Conservation (phyloP, 2,113 vertebrate species). For the Lichenostomus cassidix region DNA sequence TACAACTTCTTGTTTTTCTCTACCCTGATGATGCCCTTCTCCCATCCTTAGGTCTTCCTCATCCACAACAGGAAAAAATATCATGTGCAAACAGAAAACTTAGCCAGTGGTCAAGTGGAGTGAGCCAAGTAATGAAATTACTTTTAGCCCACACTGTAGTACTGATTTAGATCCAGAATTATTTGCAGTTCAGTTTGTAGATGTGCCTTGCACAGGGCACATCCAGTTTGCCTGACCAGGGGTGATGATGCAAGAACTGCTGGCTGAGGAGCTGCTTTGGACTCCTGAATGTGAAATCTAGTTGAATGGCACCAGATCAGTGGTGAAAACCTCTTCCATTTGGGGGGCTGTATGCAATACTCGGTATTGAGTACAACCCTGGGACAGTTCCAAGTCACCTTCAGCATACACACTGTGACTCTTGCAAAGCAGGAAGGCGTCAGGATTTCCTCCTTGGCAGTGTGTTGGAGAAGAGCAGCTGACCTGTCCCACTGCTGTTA, state of each 20-base stretch:
- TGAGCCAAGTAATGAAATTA: neutral
- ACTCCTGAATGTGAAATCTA: neutral
- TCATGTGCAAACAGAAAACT: neutral
- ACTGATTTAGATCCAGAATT: neutral
- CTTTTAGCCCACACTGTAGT: neutral
- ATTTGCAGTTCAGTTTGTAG: neutral
- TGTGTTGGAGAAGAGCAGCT: neutral
- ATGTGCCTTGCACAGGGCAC: fast-evolving
- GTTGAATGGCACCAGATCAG: neutral
- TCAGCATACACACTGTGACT: neutral
- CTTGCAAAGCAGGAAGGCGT: neutral
- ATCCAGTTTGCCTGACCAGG: neutral
- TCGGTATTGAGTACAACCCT: neutral
- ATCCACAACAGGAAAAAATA: slow-evolving; percentile 35
- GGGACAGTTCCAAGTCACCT: neutral
- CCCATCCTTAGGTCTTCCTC: neutral
- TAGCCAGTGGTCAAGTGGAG: neutral
- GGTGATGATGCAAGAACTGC: neutral
- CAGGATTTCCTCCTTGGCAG: neutral
- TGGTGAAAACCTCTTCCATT: neutral
- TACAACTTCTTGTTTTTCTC: neutral
- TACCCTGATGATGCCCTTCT: neutral
- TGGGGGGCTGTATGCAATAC: neutral
- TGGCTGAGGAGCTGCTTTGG: neutral
- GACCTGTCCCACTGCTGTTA: neutral